Percentiles rank a stretch among this genome's conserved stretches.
Evolutionary conservation across 1,140 invertebrate genomes (phyloP).

Genomic region (Drosophila melanica): DNA sequence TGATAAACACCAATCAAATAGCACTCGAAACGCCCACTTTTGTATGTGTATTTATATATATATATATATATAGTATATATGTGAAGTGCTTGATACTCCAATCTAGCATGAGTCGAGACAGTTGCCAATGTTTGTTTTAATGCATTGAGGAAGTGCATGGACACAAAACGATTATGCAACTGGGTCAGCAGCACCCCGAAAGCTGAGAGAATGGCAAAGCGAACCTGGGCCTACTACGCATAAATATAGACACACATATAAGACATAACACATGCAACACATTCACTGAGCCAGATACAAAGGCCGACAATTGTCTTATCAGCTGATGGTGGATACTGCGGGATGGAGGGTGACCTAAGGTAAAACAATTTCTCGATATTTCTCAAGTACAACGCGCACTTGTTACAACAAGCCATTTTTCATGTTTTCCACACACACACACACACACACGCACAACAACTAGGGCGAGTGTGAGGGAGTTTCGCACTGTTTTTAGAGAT

Average conservation of each 20-base stretch:
- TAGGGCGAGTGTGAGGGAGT: background rate
- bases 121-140: constrained; percentile 60
- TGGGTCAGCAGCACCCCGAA: constrained; percentile 23
- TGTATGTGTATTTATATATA: background rate
- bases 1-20: constrained; percentile 24
- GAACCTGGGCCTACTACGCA: background rate
- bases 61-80: background rate
- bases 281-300: constrained; percentile 31
- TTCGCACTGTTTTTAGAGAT: constrained; percentile 13
- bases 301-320: constrained; percentile 66
- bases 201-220: constrained; percentile 52
- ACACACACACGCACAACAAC: background rate
- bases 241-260: background rate
- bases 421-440: constrained; percentile 44
- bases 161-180: constrained; percentile 46
- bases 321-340: constrained; percentile 1
- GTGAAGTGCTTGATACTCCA: background rate
- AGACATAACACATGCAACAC: background rate
- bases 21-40: constrained; percentile 14
- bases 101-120: constrained; percentile 27
- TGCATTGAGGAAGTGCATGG: constrained; percentile 62
- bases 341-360: background rate
- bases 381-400: constrained; percentile 70
- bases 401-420: constrained; percentile 74
- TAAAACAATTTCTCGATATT: constrained; percentile 42